Conservation (phyloP, 2,113 vertebrate genomes). For the Gopherus evgoodei region DNA sequence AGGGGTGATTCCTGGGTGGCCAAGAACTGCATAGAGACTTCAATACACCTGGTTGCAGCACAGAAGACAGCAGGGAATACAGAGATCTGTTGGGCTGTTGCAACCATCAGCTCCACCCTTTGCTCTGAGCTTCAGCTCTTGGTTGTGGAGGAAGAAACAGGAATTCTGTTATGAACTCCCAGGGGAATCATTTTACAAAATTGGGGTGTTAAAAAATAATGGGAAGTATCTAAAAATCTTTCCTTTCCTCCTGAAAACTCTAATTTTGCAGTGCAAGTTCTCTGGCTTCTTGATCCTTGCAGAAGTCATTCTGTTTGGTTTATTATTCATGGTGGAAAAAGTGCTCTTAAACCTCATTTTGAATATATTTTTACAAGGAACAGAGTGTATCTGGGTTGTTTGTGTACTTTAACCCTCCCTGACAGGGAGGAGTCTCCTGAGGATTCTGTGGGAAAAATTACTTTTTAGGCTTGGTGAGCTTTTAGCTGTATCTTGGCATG, state of each 20-base stretch:
- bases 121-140: not conserved
- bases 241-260: too few species aligned
- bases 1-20: not conserved
- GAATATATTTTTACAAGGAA: not conserved
- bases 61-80: not conserved
- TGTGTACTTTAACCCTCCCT: not conserved
- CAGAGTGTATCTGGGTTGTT: not conserved
- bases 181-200: not conserved
- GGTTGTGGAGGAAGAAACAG: not conserved
- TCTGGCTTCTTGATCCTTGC: not conserved
- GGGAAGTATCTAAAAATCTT: not conserved
- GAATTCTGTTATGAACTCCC: not conserved
- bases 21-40: not conserved
- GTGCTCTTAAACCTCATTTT: not conserved
- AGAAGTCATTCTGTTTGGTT: not conserved
- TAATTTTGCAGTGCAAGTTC: not conserved
- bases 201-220: not conserved
- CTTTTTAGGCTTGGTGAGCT: not conserved
- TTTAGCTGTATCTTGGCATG: not conserved
- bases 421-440: not conserved
- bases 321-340: not conserved
- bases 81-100: not conserved
- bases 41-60: not conserved
- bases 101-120: not conserved
- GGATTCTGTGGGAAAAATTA: not conserved